Percentiles rank a stretch among this genome's conserved stretches.
Evolutionary conservation across 2,113 vertebrate species (phyloP).

Genomic region (Rhinolophus ferrumequinum): DNA sequence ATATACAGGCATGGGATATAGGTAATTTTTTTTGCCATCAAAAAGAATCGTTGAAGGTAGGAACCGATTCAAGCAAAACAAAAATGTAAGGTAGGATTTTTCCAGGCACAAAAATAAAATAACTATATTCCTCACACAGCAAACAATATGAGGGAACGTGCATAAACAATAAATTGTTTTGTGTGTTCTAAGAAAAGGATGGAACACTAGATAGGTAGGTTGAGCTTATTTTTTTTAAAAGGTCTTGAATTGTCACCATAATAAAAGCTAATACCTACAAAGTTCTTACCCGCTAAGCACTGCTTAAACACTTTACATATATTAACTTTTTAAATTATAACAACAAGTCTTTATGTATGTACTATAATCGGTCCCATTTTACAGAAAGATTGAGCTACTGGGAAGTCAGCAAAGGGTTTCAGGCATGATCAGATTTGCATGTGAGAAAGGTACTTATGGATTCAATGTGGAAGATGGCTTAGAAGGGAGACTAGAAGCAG

Average conservation of each 20-base stretch:
- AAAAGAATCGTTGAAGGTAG: background rate
- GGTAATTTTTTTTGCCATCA: background rate
- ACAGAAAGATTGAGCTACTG: background rate
- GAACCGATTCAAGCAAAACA: background rate
- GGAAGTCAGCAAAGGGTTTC: background rate
- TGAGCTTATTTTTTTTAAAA: background rate
- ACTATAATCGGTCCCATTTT: background rate
- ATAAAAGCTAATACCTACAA: background rate
- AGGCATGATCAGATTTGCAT: background rate
- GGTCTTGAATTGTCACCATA: background rate
- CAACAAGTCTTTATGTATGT: background rate
- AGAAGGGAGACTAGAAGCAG: background rate
- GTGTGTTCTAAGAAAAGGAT: background rate
- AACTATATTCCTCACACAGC: background rate
- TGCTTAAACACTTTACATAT: background rate
- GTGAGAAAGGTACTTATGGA: background rate
- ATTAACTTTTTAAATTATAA: background rate
- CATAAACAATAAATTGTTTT: background rate
- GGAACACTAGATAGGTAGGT: background rate
- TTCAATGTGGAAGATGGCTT: background rate
- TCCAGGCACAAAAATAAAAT: slow-evolving; percentile 17
- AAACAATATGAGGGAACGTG: background rate
- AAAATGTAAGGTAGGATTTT: background rate
- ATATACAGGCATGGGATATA: background rate
- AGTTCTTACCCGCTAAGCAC: background rate